Evolutionary conservation across 1,140 invertebrate genomes (phyloP).

Genomic region (Drosophila nigromelanica): DNA sequence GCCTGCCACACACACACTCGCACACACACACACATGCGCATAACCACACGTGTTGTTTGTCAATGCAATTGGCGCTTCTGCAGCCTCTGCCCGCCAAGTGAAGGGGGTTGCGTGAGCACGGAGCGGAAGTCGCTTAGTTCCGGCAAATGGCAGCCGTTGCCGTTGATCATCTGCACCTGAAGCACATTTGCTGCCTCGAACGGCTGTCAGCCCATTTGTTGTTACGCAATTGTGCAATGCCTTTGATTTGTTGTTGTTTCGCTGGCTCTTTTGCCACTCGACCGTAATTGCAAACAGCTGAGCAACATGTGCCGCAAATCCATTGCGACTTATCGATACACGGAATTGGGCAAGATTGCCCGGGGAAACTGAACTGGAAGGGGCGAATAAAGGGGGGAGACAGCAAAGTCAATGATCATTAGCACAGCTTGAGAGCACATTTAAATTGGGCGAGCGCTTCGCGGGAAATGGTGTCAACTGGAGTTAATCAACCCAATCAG

Average conservation of each 20-base stretch:
- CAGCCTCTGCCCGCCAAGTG: slow-evolving; percentile 7
- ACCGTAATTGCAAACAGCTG: slow-evolving; percentile 77
- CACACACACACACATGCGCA: slow-evolving; percentile 1
- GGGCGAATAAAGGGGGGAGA: not conserved
- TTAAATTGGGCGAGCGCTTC: not conserved
- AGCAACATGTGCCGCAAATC: slow-evolving; percentile 66
- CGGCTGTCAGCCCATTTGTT: slow-evolving; percentile 9
- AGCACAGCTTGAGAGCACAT: slow-evolving; percentile 6
- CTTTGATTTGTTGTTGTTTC: slow-evolving; percentile 60
- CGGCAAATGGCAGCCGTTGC: slow-evolving; percentile 46
- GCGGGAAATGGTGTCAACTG: slow-evolving; percentile 1
- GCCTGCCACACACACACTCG: slow-evolving; percentile 56
- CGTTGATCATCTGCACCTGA: slow-evolving; percentile 51
- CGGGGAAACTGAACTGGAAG: not conserved
- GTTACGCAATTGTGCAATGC: slow-evolving; percentile 69
- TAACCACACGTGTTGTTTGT: slow-evolving; percentile 78
- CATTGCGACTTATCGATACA: slow-evolving; percentile 34
- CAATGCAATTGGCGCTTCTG: slow-evolving; percentile 51
- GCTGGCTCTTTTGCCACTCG: slow-evolving; percentile 25
- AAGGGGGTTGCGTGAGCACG: slow-evolving; percentile 21
- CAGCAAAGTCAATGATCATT: slow-evolving; percentile 32
- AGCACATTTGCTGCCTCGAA: slow-evolving; percentile 31
- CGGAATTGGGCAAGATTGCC: slow-evolving; percentile 17
- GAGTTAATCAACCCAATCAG: slow-evolving; percentile 1
- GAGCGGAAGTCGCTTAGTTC: slow-evolving; percentile 75